Base-by-base conservation (phyloP, 2,797 vertebrate genomes). In the Avahi laniger region DNA sequence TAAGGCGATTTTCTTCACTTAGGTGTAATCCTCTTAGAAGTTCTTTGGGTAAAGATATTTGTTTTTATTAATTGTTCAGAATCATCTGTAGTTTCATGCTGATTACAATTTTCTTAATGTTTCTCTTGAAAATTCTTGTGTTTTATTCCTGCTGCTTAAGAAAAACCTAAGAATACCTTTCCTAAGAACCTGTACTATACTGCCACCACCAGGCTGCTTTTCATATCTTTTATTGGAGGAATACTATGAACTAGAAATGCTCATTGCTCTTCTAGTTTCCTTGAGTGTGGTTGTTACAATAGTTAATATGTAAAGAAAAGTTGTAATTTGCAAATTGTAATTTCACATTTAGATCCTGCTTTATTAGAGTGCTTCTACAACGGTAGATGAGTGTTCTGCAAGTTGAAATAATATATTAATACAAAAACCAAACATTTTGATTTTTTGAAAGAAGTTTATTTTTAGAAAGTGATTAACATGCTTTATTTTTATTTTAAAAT, bases 131-230 rank as follows among this genome's bases (percentile, higher is more conserved):
- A 87, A 89, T 91, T 76, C 33, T 46, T 93, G 52, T 79, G 52
- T 79, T 85, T 75, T 81, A 73, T 57, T 57, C 94, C 48, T 70
- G 43, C 76, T 11, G 20, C 26, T 48, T 69, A 65, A 76, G 79
- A 52, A 89, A 70, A 84, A 20, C 22, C 26, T 38, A 48, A 67
- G 3, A 14, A 54, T 33, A 20, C 41, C 67, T 83, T 59, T 72
- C 20, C 33, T 57, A n/a, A 38, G 46, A 46, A 89, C 30, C 86
- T 88, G 91, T 72, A 2, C 78, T 78, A n/a, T 79, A 76, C 95
- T 96, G 95, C 96, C 97, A 80, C 83, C 95, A 81, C 20, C 69
- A 81, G 97, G 89, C 83, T 50, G 7, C 35, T 82, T 84, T 80
- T 91, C 33, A 15, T 59, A 8, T n/a, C 15, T 87, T 70, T 93